A percentile compares a stretch with the other conserved stretches of the same genome.
Evolutionary conservation across 2,113 vertebrate species (phyloP).

Genomic region (Anas platyrhynchos): DNA sequence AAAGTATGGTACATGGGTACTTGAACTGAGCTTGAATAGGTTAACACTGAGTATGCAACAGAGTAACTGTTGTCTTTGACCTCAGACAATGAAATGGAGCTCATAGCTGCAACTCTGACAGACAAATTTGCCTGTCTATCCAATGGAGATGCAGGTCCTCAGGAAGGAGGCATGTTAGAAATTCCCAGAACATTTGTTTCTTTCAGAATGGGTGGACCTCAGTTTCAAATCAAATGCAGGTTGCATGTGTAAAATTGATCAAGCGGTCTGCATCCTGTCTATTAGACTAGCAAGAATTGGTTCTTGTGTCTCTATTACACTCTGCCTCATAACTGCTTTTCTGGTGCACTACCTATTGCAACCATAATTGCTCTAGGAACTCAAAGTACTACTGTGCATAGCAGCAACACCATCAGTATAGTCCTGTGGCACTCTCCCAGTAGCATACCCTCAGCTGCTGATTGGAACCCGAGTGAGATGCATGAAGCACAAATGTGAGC

Average conservation of each 20-base stretch:
- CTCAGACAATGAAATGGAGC: neutral
- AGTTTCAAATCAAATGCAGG: neutral
- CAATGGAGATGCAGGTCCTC: neutral
- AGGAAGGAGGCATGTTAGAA: too few relatives aligned
- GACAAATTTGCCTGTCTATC: neutral
- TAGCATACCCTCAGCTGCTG: neutral
- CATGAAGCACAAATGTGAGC: neutral
- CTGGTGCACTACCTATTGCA: neutral
- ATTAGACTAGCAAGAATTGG: neutral
- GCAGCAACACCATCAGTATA: neutral
- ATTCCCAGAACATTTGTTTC: neutral
- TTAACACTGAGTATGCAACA: neutral
- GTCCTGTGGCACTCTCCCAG: rapidly evolving
- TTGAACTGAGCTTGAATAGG: neutral
- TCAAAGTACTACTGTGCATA: rapidly evolving
- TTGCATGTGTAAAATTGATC: neutral
- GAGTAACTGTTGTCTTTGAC: neutral
- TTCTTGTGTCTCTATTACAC: neutral
- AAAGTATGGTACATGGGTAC: neutral
- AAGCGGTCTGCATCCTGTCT: neutral
- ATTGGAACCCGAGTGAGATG: neutral
- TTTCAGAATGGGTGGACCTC: neutral
- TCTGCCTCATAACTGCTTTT: neutral
- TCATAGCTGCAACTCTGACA: neutral
- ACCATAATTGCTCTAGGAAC: neutral